Conservation (phyloP, 2,888 invertebrate species). For the Zaprionus bogoriensis region DNA sequence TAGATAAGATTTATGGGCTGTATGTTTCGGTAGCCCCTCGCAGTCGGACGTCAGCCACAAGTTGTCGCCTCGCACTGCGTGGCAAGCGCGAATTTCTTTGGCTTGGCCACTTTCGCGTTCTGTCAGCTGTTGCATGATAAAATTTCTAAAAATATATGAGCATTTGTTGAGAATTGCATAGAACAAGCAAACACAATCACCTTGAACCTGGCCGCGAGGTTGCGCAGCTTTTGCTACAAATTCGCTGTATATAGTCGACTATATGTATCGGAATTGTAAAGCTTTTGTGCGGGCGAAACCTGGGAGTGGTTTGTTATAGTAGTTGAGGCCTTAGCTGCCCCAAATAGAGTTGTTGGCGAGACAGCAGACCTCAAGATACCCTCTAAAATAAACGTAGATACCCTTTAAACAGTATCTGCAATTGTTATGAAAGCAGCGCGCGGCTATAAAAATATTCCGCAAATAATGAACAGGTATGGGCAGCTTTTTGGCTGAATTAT, state of each 20-base stretch:
- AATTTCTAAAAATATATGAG: slow-evolving; percentile 71
- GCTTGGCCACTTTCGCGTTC: slow-evolving; percentile 15
- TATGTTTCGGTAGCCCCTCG: slow-evolving; percentile 15
- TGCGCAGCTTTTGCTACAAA: slow-evolving; percentile 26
- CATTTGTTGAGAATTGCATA: slow-evolving; percentile 40
- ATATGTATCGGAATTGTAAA: slow-evolving; percentile 16
- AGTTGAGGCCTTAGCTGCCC: slow-evolving; percentile 8
- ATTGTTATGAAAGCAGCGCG: too few relatives aligned
- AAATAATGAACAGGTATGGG: not conserved
- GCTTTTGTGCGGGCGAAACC: slow-evolving; percentile 34
- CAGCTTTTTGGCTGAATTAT: not conserved
- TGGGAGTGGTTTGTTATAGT: slow-evolving; percentile 12
- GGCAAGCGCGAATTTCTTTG: slow-evolving; percentile 10
- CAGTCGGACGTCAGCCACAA: slow-evolving; percentile 27
- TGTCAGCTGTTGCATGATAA: slow-evolving; percentile 77
- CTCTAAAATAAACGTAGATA: not conserved
- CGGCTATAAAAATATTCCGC: not conserved
- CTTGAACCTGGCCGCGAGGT: slow-evolving; percentile 72
- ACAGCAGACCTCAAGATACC: not conserved
- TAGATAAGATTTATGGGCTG: not conserved
- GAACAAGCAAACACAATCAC: slow-evolving; percentile 48
- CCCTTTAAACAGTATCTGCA: not conserved
- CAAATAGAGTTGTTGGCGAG: not conserved
- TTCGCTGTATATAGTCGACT: slow-evolving; percentile 6
- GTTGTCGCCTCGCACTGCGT: slow-evolving; percentile 17